phyloP scores from a whole-genome alignment of 2,888 invertebrate genomes.

The Mactromeris polynyma region DNA sequence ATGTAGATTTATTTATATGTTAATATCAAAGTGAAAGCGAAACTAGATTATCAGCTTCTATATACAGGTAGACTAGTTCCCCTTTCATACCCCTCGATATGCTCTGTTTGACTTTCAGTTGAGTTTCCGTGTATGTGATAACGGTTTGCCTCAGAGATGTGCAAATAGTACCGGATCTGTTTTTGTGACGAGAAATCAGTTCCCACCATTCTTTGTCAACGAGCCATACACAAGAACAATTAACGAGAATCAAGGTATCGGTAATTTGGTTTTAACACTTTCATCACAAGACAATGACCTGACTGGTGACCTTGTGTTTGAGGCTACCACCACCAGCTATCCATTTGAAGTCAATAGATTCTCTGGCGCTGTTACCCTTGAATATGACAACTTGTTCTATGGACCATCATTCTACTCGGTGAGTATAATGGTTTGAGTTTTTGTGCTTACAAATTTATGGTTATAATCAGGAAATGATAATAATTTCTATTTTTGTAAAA shows the following conservation, averaged over 20 bases:
- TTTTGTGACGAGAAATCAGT: constrained; percentile 76
- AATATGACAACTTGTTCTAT: constrained; percentile 66
- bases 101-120: constrained; percentile 63
- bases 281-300: constrained; percentile 73
- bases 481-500: no score
- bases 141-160: constrained; percentile 75
- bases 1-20: no score
- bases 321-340: constrained; percentile 66
- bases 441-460: background rate
- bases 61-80: no score
- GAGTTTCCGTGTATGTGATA: constrained; percentile 74
- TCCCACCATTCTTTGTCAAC: constrained; percentile 78
- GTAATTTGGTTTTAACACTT: constrained; percentile 60
- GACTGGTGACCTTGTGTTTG: constrained; percentile 73
- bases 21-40: no score
- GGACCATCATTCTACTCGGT: constrained; percentile 74
- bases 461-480: background rate
- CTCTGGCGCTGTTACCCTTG: constrained; percentile 71
- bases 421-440: constrained; percentile 34
- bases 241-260: constrained; percentile 57
- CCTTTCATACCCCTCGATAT: no score
- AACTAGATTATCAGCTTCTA: no score
- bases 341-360: constrained; percentile 71
- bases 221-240: constrained; percentile 71
- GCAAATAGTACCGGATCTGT: constrained; percentile 76